phyloP scores from a whole-genome alignment of 1,140 invertebrate species.

The Drosophila lini region DNA sequence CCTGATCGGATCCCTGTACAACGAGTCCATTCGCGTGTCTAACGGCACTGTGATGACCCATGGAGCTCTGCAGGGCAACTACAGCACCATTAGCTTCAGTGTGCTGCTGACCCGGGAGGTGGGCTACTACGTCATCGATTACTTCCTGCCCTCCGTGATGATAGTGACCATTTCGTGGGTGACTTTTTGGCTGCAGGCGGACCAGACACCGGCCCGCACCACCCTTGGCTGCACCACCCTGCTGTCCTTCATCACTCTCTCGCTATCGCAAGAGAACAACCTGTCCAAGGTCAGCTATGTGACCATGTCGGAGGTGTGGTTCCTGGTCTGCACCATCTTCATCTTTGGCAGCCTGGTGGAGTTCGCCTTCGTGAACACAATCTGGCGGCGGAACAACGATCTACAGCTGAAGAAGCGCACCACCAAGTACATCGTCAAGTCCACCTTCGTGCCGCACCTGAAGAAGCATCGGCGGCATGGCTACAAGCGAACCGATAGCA shows the following conservation, averaged over 20 bases:
- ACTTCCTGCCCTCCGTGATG: constrained; percentile 94
- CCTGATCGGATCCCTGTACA: constrained; percentile 87
- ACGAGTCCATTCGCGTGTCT: constrained; percentile 87
- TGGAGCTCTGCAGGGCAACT: constrained; percentile 91
- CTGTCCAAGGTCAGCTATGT: constrained; percentile 94
- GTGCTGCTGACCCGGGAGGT: constrained; percentile 92
- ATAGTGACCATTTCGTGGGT: constrained; percentile 96
- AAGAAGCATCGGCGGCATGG: constrained; percentile 86
- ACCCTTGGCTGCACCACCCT: constrained; percentile 92
- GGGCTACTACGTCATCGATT: constrained; percentile 95
- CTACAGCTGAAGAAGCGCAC: constrained; percentile 93
- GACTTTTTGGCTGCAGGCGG: constrained; percentile 95
- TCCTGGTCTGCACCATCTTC: constrained; percentile 92
- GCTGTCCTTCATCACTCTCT: constrained; percentile 94
- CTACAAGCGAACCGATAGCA: constrained; percentile 85
- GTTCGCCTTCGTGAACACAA: constrained; percentile 95
- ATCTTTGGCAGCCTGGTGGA: constrained; percentile 95
- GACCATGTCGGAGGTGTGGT: constrained; percentile 95
- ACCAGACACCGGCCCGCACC: constrained; percentile 92
- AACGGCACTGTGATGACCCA: constrained; percentile 86
- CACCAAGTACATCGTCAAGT: constrained; percentile 93
- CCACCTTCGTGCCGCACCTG: constrained; percentile 90
- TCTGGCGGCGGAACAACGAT: constrained; percentile 92
- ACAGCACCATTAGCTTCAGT: constrained; percentile 91
- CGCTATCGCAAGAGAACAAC: constrained; percentile 90